phyloP scores from a whole-genome alignment of 35 echinoderm and acorn worm genomes.

The Hemicentrotus pulcherrimus region DNA sequence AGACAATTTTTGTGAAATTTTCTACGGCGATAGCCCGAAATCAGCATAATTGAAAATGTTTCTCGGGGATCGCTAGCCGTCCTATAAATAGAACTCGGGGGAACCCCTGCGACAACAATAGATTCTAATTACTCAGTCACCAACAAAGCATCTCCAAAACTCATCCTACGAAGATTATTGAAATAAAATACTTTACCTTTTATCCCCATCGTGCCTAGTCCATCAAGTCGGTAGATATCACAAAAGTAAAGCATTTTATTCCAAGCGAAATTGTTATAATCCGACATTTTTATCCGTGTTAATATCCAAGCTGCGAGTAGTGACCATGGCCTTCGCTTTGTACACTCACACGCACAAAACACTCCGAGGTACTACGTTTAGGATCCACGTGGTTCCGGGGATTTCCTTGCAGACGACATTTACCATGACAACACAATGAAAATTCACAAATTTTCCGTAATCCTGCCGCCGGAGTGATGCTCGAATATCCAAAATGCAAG shows the following conservation, averaged over 20 bases:
- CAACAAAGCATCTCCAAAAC: neutral
- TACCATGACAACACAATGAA: neutral
- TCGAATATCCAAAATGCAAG: neutral
- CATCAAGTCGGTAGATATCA: neutral
- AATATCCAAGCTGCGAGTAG: neutral
- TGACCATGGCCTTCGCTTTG: conserved; percentile 1
- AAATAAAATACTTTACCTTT: neutral
- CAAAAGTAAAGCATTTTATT: neutral
- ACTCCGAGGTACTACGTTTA: neutral
- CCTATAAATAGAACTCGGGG: neutral
- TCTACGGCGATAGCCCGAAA: neutral
- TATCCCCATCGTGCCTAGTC: neutral
- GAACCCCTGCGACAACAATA: neutral
- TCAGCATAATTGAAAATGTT: neutral
- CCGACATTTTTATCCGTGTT: neutral
- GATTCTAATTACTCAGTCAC: neutral
- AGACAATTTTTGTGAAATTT: neutral
- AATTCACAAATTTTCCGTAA: neutral
- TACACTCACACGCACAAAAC: neutral
- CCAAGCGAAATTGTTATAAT: neutral
- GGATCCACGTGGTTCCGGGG: neutral
- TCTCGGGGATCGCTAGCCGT: neutral
- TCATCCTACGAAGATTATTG: neutral
- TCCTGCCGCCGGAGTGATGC: neutral
- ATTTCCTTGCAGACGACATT: conserved; percentile 17